Evolutionary conservation across 2,113 vertebrate species (phyloP).

Genomic region (Larimichthys crocea): DNA sequence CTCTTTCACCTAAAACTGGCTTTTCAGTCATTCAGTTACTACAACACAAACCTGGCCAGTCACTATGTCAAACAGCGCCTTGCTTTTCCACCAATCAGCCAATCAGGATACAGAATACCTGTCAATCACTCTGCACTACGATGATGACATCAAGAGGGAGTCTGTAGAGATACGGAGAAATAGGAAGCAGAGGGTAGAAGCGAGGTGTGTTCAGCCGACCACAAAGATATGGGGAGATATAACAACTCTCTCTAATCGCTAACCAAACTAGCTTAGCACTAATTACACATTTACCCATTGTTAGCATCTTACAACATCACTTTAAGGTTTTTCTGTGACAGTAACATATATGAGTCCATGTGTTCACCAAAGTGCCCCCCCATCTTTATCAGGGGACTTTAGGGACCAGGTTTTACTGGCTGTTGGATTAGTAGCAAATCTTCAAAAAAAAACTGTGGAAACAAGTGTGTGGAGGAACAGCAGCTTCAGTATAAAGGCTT

Average conservation of each 20-base stretch:
- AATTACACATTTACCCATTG: conserved; percentile 22
- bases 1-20: conserved; percentile 56
- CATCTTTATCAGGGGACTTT: background rate
- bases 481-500: background rate
- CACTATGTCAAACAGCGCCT: background rate
- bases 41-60: background rate
- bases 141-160: conserved; percentile 13
- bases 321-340: background rate
- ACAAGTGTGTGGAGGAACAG: background rate
- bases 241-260: conserved; percentile 11
- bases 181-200: background rate
- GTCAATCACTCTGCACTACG: background rate
- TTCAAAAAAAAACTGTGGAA: background rate
- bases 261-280: conserved; percentile 4
- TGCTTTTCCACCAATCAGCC: conserved; percentile 12
- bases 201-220: background rate
- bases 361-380: background rate
- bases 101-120: background rate
- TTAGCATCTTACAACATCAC: background rate
- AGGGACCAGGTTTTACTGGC: background rate
- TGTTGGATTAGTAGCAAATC: background rate
- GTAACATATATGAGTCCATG: background rate
- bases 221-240: conserved; percentile 1
- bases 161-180: background rate
- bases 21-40: conserved; percentile 41